phyloP scores from a whole-genome alignment of 2,888 invertebrate species.

The Calephelis perditalis region DNA sequence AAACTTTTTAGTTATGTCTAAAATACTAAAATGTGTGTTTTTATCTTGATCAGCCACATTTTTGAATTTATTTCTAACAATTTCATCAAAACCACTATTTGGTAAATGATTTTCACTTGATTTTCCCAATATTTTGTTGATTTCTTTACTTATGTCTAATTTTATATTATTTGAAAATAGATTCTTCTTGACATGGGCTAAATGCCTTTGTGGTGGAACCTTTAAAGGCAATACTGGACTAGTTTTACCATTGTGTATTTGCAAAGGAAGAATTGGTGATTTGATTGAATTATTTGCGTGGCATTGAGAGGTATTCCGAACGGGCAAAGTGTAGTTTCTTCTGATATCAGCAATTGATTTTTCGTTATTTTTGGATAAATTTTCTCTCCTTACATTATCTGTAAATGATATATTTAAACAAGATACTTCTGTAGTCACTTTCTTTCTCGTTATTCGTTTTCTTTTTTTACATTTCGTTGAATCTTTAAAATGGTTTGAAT shows the following conservation, averaged over 20 bases:
- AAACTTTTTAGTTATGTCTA: no score
- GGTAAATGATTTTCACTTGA: neutral
- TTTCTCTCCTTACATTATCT: slow-evolving; percentile 34
- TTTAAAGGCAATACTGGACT: slow-evolving; percentile 52
- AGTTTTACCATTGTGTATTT: slow-evolving; percentile 27
- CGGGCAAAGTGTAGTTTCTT: slow-evolving; percentile 35
- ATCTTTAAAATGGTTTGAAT: slow-evolving; percentile 31
- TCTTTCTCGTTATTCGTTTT: slow-evolving; percentile 48
- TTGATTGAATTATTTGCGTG: slow-evolving; percentile 19
- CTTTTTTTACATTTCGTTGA: slow-evolving; percentile 39
- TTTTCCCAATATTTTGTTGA: slow-evolving; percentile 12
- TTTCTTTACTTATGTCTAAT: slow-evolving; percentile 13
- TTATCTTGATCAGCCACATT: neutral
- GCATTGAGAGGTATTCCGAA: slow-evolving; percentile 31
- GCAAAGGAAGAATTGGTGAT: slow-evolving; percentile 41
- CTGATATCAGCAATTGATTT: slow-evolving; percentile 38
- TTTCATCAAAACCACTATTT: no score
- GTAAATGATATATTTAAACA: slow-evolving; percentile 50
- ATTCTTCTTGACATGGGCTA: slow-evolving; percentile 44
- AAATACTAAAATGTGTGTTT: neutral
- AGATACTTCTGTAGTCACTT: slow-evolving; percentile 41
- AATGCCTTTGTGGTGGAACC: slow-evolving; percentile 34
- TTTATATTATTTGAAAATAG: slow-evolving; percentile 34
- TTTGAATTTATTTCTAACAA: no score
- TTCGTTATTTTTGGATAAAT: slow-evolving; percentile 19